phyloP scores from a whole-genome alignment of 2,113 vertebrate species.

The Catharus minimus region DNA sequence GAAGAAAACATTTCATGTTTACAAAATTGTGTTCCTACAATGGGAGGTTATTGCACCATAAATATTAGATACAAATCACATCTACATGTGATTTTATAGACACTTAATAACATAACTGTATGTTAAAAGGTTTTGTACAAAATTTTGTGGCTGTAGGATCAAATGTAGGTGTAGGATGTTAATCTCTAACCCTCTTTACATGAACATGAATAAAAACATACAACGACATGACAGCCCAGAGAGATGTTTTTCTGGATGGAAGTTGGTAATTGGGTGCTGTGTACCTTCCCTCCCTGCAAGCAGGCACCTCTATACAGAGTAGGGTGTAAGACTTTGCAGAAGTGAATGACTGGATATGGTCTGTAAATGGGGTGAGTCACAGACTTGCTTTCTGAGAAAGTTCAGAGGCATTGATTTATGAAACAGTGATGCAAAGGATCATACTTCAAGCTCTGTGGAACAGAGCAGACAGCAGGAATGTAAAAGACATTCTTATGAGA shows the following conservation, averaged over 20 bases:
- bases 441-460: neutral
- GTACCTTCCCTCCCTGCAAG: neutral
- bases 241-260: neutral
- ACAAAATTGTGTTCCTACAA: neutral
- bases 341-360: fast-evolving
- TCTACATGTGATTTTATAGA: neutral
- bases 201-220: neutral
- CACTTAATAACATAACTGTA: neutral
- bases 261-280: neutral
- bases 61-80: neutral
- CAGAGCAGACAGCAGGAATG: neutral
- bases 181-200: neutral
- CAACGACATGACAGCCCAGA: neutral
- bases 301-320: too few relatives aligned
- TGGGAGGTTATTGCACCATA: neutral
- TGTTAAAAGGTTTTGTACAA: neutral
- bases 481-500: neutral
- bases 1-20: neutral
- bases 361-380: neutral
- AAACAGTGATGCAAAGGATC: neutral
- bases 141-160: neutral
- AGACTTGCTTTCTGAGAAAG: neutral
- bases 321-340: neutral
- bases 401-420: neutral
- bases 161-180: neutral